Evolutionary conservation across 1,140 invertebrate species (phyloP).

Genomic region (Agraylea sexmaculata): DNA sequence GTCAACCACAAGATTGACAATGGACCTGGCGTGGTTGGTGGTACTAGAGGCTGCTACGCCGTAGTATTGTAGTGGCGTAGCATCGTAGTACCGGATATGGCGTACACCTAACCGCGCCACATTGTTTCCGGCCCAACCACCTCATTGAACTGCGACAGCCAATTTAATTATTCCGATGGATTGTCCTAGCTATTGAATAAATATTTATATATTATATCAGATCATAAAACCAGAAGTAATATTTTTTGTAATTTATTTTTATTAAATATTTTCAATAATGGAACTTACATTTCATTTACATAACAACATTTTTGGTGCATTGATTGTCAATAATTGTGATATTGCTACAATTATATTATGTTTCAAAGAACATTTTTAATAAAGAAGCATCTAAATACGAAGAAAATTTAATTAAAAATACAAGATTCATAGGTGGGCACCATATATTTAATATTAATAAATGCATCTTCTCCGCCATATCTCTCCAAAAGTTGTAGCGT

Average conservation of each 20-base stretch:
- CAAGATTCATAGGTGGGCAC: constrained; percentile 94
- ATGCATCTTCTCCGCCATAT: constrained; percentile 85
- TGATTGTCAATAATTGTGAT: background rate
- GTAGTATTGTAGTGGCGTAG: constrained; percentile 3
- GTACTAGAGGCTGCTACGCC: constrained; percentile 7
- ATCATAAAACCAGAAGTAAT: background rate
- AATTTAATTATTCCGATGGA: background rate
- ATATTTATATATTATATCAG: background rate
- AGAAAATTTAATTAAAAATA: constrained; percentile 50
- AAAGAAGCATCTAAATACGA: background rate
- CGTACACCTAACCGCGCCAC: too few relatives aligned
- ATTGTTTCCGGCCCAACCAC: too few relatives aligned
- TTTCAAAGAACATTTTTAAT: background rate
- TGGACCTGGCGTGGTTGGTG: too few relatives aligned
- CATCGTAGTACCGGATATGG: background rate
- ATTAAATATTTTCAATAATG: background rate
- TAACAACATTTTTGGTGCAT: background rate
- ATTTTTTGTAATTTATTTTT: background rate
- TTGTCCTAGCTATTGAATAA: background rate
- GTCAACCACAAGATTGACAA: constrained; percentile 16
- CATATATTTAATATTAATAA: constrained; percentile 96
- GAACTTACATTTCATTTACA: background rate
- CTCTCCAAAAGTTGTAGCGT: constrained; percentile 81
- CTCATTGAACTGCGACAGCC: too few relatives aligned
- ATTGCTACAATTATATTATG: background rate